A percentile compares a stretch with the other conserved stretches of the same genome.
Conservation (phyloP, 2,888 invertebrate species). For the Cyaniris semiargus region DNA sequence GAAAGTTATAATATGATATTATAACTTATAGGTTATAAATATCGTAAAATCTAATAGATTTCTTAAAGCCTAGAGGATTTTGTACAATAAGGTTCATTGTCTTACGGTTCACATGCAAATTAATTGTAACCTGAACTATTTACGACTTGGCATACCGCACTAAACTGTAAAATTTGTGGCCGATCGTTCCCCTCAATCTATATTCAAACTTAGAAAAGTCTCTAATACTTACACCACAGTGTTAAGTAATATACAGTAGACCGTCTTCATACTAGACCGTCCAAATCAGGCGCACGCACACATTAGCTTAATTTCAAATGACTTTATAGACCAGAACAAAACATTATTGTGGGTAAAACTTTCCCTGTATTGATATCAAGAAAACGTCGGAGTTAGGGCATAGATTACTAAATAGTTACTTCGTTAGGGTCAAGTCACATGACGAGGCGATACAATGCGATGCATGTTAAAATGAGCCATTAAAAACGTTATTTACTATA, state of each 20-base stretch:
- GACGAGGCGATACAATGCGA: no score
- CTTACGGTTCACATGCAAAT: conserved; percentile 4
- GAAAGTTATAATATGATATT: neutral
- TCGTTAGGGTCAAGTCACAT: no score
- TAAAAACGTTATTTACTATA: no score
- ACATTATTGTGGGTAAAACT: no score
- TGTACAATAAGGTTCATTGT: neutral
- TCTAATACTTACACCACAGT: neutral
- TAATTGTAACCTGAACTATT: conserved; percentile 8
- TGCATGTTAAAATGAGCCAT: no score
- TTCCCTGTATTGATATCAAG: no score
- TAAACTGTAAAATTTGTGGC: neutral
- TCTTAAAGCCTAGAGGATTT: neutral
- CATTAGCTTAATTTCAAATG: neutral
- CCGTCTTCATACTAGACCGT: neutral
- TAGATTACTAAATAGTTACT: no score
- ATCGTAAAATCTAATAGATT: neutral
- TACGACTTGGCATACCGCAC: neutral
- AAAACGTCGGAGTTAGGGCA: no score
- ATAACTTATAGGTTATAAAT: neutral
- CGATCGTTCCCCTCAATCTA: neutral
- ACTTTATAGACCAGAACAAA: no score
- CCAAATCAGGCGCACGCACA: neutral
- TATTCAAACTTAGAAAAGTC: neutral
- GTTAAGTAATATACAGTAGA: neutral